phyloP scores from a whole-genome alignment of 2,113 vertebrate genomes.

The Patagioenas fasciata region DNA sequence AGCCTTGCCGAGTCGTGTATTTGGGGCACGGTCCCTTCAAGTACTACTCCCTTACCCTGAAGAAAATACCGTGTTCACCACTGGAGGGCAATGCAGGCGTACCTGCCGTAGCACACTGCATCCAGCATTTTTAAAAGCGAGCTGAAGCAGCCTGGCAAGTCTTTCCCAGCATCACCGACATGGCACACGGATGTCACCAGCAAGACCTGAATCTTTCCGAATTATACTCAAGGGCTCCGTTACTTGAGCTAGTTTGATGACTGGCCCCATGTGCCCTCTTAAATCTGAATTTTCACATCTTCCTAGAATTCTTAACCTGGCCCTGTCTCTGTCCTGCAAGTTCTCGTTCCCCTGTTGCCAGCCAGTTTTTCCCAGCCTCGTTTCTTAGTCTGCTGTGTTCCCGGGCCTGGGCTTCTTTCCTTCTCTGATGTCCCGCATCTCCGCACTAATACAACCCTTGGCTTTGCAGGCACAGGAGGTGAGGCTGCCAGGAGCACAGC shows the following conservation, averaged over 20 bases:
- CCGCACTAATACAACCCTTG: fast-evolving
- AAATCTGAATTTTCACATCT: background rate
- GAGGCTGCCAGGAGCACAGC: background rate
- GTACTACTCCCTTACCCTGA: fast-evolving
- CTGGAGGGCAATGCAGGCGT: background rate
- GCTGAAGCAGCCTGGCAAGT: background rate
- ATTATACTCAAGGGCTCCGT: background rate
- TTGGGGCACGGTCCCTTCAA: fast-evolving
- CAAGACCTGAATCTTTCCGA: background rate
- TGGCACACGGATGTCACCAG: fast-evolving
- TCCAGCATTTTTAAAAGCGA: fast-evolving
- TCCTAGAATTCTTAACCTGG: background rate
- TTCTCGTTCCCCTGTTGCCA: background rate
- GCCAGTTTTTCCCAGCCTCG: fast-evolving
- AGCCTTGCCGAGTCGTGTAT: fast-evolving
- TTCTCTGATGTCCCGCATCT: fast-evolving
- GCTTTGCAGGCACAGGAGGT: fast-evolving
- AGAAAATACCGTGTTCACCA: background rate
- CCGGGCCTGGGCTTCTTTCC: background rate
- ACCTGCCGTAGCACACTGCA: fast-evolving
- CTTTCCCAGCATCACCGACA: background rate
- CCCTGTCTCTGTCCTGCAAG: fast-evolving
- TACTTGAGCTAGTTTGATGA: background rate
- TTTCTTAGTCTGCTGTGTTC: background rate
- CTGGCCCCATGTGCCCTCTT: background rate